These are phyloP conservation scores for Cetoscarus ocellatus DNA, from an alignment of 2,797 vertebrate genomes.

Conservation along the genomic window DNA sequence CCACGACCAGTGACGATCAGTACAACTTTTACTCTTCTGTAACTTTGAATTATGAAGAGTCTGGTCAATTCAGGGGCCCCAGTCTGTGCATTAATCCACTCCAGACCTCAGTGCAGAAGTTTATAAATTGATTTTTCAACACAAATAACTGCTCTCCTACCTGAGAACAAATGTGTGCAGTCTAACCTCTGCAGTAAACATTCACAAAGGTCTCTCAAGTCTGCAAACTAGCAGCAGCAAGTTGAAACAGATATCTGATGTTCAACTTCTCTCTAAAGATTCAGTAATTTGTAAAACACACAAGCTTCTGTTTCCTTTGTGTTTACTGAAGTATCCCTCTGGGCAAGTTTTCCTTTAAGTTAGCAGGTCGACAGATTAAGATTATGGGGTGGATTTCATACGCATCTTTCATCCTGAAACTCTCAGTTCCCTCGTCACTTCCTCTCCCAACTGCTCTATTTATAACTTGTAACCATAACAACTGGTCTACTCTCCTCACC, in stretches of 20 bases:
- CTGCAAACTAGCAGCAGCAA: not conserved
- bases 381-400: constrained; percentile 81
- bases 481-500: constrained; percentile 75
- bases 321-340: constrained; percentile 6
- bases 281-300: constrained; percentile 34
- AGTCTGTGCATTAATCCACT: too few relatives aligned
- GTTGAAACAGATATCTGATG: not conserved
- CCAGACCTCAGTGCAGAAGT: not conserved
- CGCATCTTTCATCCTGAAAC: constrained; percentile 79
- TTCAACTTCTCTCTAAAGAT: too few relatives aligned
- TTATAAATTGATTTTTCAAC: not conserved
- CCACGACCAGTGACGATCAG: too few relatives aligned
- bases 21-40: too few relatives aligned
- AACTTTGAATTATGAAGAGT: too few relatives aligned
- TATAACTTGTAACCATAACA: constrained; percentile 89
- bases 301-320: constrained; percentile 19
- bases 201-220: not conserved
- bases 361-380: constrained; percentile 64
- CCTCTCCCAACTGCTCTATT: constrained; percentile 82
- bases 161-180: too few relatives aligned
- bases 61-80: too few relatives aligned
- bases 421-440: constrained; percentile 83
- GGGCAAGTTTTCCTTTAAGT: constrained; percentile 46
- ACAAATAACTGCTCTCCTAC: not conserved
- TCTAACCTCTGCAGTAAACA: not conserved